Base-by-base conservation (phyloP, 2,113 vertebrate genomes). In the Catharus bicknelli region DNA sequence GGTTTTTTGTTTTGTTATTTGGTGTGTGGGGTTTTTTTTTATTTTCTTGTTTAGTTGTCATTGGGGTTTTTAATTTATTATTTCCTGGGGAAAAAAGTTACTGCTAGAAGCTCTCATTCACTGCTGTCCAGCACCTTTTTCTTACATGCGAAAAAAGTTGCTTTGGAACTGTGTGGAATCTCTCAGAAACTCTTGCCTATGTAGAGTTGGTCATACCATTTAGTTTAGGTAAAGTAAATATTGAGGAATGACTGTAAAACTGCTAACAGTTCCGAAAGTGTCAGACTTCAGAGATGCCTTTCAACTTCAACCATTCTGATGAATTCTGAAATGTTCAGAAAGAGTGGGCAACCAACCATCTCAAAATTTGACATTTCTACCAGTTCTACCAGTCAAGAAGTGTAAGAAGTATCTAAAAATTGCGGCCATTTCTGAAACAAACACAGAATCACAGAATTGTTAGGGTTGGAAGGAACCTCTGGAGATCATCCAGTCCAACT, bases 321-420 rank as follows among this genome's bases (percentile, higher is more conserved):
- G n/a, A 88, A 61, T 4, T 53, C 47, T 59, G 53, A 79, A 76
- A 34, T 21, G 13, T 70, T 68, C 45, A 34, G 25, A 59, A 72
- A 54, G 2, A 3, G 7, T 69, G 7, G 86, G 6, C 7, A 72
- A 67, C 12, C 2, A 36, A 6, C 9, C 1, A 1, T 68, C 58
- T 64, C 38, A 83, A 55, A 76, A 48, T 45, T 19, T 61, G 13
- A 26, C 23, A 29, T 76, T 45, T 45, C 59, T 30, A 34, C 38
- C 38, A 51, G 3, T 73, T 77, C 23, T 83, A 4, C 55, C 19
- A 57, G 21, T 11, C 50, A 38, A 58, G 25, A 20, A 54, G 20
- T 34, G 1, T 45, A 68, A 86, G n/a, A 67, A 54, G 11, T 38
- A 63, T 68, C 10, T 8, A 48, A 84, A 88, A 36, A 3, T 22